Evolutionary conservation across 1,140 invertebrate species (phyloP).

Genomic region (Leptopilina boulardi): DNA sequence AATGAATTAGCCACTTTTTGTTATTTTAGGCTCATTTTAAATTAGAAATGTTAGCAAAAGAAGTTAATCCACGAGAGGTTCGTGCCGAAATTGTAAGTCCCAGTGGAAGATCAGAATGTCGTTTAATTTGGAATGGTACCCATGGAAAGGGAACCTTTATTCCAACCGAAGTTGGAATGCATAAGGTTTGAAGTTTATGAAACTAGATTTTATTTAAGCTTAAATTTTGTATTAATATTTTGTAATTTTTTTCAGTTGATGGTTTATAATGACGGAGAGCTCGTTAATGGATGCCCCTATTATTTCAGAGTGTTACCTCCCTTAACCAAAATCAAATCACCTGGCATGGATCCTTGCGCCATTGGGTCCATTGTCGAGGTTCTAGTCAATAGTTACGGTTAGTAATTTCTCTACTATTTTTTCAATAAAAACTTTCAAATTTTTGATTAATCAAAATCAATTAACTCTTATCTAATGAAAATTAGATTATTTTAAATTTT

Average conservation of each 20-base stretch:
- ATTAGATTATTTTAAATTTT: too few species aligned
- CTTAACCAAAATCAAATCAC: conserved; percentile 88
- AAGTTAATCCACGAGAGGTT: conserved; percentile 86
- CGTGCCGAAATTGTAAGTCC: conserved; percentile 90
- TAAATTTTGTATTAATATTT: conserved; percentile 5
- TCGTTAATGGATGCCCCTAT: conserved; percentile 82
- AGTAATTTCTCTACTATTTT: conserved; percentile 29
- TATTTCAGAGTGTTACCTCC: conserved; percentile 92
- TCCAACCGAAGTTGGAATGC: conserved; percentile 94
- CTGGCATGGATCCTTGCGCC: conserved; percentile 95
- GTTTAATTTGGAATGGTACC: conserved; percentile 81
- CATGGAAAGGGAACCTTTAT: conserved; percentile 89
- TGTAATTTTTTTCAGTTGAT: conserved; percentile 75
- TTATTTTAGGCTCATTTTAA: conserved; percentile 85
- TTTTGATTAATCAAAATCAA: too few species aligned
- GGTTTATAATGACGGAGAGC: conserved; percentile 81
- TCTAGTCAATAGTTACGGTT: conserved; percentile 91
- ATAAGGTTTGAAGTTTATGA: conserved; percentile 78
- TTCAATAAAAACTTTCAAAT: too few species aligned
- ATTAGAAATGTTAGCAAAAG: conserved; percentile 86
- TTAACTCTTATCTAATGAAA: too few species aligned
- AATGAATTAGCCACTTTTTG: not conserved
- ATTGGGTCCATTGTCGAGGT: conserved; percentile 96
- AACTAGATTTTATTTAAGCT: conserved; percentile 14
- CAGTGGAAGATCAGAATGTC: conserved; percentile 79